Evolutionary conservation across 2,113 vertebrate genomes (phyloP).

Genomic region (Cochlearius cochlearius): DNA sequence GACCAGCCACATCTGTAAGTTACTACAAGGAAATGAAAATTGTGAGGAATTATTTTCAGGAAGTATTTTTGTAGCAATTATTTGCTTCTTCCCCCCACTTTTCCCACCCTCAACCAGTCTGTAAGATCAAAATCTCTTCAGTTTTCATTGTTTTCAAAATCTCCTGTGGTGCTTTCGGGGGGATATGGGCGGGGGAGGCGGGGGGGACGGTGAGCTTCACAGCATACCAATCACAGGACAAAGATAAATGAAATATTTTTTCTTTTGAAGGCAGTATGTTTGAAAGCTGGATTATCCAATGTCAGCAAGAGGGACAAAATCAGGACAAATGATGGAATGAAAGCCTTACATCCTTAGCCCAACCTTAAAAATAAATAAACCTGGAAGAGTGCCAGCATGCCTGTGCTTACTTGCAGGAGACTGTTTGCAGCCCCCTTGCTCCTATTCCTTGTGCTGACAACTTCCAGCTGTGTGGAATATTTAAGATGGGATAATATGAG

Average conservation of each 20-base stretch:
- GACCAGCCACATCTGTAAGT: background rate
- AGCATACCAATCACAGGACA: background rate
- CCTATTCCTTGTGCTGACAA: background rate
- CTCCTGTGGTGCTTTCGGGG: background rate
- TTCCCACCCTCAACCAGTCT: background rate
- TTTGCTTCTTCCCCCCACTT: background rate
- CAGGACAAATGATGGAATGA: background rate
- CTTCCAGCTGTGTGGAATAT: slow-evolving; percentile 25
- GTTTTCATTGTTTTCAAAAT: background rate
- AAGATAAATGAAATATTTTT: background rate
- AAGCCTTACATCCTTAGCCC: background rate
- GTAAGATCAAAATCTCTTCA: background rate
- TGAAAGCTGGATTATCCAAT: background rate
- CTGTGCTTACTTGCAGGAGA: background rate
- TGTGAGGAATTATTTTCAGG: background rate
- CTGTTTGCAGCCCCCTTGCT: background rate
- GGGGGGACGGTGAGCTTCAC: background rate
- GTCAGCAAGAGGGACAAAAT: background rate
- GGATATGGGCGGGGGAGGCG: no score
- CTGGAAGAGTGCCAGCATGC: background rate
- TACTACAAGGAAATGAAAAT: background rate
- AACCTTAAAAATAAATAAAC: slow-evolving; percentile 26
- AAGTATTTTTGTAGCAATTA: background rate
- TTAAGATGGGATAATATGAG: background rate
- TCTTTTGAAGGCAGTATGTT: background rate